Percentiles rank a stretch among this genome's conserved stretches.
Conservation (phyloP, 2,797 vertebrate genomes). For the Synanceia verrucosa region DNA sequence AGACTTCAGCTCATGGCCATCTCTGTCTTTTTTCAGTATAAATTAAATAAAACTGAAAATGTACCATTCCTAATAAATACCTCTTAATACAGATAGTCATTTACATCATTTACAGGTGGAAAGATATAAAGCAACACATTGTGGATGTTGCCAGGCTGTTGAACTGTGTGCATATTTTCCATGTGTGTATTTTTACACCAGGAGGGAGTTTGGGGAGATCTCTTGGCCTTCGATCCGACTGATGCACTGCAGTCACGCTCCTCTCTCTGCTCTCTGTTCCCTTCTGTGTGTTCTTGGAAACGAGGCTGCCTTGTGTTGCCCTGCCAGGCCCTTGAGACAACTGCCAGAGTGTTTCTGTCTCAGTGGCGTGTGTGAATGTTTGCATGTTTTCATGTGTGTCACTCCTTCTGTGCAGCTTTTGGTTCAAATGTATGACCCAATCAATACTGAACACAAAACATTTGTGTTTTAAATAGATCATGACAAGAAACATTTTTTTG, state of each 20-base stretch:
- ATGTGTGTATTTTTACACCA: constrained; percentile 38
- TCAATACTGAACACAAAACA: neutral
- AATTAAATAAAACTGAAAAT: neutral
- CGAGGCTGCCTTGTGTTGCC: constrained; percentile 40
- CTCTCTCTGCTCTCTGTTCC: constrained; percentile 42
- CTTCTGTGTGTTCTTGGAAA: constrained; percentile 64
- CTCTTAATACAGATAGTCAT: neutral
- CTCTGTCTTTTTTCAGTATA: neutral
- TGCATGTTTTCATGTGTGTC: constrained; percentile 29
- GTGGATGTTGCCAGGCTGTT: neutral
- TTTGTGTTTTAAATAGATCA: neutral
- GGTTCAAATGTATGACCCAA: constrained; percentile 16
- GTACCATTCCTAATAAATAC: neutral
- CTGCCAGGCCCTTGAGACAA: constrained; percentile 59
- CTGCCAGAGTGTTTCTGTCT: constrained; percentile 48
- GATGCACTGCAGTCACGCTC: constrained; percentile 35
- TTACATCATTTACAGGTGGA: neutral
- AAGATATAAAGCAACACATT: neutral
- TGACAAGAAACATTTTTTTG: no score
- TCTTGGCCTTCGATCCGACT: constrained; percentile 36
- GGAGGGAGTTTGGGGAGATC: constrained; percentile 32
- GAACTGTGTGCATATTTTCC: constrained; percentile 23
- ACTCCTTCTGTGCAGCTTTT: constrained; percentile 3
- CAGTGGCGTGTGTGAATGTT: constrained; percentile 40
- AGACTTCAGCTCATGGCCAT: neutral